phyloP scores from a whole-genome alignment of 2,797 vertebrate species.

The Tangara arthus region DNA sequence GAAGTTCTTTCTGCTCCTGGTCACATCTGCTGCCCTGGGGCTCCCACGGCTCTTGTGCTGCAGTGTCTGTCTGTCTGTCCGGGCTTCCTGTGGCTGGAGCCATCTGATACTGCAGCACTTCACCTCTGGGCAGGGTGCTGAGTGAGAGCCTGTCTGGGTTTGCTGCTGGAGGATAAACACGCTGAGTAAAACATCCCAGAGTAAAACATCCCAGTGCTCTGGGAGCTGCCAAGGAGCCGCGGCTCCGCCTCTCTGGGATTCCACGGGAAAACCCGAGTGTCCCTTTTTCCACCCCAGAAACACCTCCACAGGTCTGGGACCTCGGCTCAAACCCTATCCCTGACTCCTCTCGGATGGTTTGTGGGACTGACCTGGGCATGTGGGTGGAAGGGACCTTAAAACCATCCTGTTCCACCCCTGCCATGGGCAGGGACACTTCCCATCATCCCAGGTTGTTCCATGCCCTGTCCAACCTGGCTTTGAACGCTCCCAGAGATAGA shows the following conservation, averaged over 20 bases:
- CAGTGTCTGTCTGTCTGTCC: not conserved
- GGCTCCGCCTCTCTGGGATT: rapidly evolving
- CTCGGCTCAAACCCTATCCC: rapidly evolving
- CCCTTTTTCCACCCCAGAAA: not conserved
- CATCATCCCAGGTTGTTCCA: rapidly evolving
- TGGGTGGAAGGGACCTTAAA: not conserved
- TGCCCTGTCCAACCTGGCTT: not conserved
- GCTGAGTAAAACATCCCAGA: rapidly evolving
- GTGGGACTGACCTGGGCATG: rapidly evolving
- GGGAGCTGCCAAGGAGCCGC: rapidly evolving
- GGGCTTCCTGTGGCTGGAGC: not conserved
- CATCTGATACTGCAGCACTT: not conserved
- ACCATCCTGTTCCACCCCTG: rapidly evolving
- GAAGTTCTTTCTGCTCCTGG: not conserved
- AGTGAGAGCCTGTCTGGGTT: rapidly evolving
- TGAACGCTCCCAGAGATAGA: not conserved
- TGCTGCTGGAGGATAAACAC: not conserved
- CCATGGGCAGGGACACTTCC: not conserved
- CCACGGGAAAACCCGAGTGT: rapidly evolving
- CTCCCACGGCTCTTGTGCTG: not conserved
- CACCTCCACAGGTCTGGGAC: rapidly evolving
- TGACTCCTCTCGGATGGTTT: rapidly evolving
- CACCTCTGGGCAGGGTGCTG: not conserved
- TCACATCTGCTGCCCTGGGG: not conserved
- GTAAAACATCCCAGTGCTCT: rapidly evolving